Evolutionary conservation across 2,797 vertebrate species (phyloP), one percentile per base, ranked within the genome.

Genomic region (Pelochelys cantorii): DNA sequence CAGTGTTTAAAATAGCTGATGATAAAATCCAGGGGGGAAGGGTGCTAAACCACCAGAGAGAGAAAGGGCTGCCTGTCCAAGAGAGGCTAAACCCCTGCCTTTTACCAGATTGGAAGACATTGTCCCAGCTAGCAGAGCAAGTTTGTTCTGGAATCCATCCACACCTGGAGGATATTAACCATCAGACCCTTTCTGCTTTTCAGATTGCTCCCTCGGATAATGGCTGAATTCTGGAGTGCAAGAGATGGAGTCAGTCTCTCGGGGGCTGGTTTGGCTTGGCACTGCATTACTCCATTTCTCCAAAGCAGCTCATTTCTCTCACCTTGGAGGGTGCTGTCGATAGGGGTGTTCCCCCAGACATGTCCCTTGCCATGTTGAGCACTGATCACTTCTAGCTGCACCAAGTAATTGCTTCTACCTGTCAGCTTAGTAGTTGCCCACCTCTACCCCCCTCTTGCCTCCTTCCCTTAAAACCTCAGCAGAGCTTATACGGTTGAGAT

Each of bases 31-130:
- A 18, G 14, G 22, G 27, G 15, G 68, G 71, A 6, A 57, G 78
- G 42, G 55, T 85, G 83, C 83, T 71, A 13, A 57, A 84, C 74
- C 92, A 81, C 42, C 8, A 3, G 84, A 65, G 88, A 86, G 85
- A 53, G 88, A 7, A 59, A n/a, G 68, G 53, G 81, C 86, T 89
- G 90, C 34, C 74, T 62, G 13, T 81, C 84, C 85, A 85, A 83
- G 75, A 7, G 84, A 90, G 84, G 68, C 78, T 79, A 85, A 95
- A 92, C 87, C 65, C 86, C 90, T 56, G 86, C 65, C 77, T 93
- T 84, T 90, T 90, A 68, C 23, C 84, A 57, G 84, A 75, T 84
- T 85, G 1, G 59, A 14, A 84, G 84, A 57, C 31, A 7, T 52
- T 81, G 87, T 91, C 85, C 79, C 60, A 42, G 55, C 79, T 25